These are phyloP conservation scores for Patella ulyssiponensis DNA, from an alignment of 2,888 invertebrate species.

Conservation along the genomic window DNA sequence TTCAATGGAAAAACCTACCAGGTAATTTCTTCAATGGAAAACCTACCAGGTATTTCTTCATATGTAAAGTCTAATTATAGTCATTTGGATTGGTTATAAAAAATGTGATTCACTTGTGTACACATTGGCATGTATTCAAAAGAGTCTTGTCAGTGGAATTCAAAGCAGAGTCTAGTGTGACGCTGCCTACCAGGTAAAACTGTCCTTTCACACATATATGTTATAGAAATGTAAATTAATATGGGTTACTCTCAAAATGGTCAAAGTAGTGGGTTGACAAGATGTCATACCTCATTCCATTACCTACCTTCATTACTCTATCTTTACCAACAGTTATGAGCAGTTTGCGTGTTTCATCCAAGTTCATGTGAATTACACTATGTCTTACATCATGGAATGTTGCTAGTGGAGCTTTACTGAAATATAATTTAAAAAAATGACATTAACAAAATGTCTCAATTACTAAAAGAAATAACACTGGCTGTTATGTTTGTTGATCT, in stretches of 20 bases:
- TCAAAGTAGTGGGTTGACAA: neutral
- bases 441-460: too few relatives aligned
- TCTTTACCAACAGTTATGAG: constrained; percentile 95
- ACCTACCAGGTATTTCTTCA: too few relatives aligned
- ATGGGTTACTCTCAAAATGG: neutral
- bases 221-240: neutral
- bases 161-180: neutral
- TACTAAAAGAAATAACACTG: too few relatives aligned
- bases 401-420: constrained; percentile 91
- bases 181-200: neutral
- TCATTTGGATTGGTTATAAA: too few relatives aligned
- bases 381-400: constrained; percentile 97
- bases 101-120: too few relatives aligned
- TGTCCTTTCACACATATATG: neutral
- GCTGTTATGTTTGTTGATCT: too few relatives aligned
- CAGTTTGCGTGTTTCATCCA: constrained; percentile 89
- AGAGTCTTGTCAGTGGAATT: neutral
- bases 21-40: too few relatives aligned
- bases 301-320: constrained; percentile 85
- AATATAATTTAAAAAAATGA: constrained; percentile 54
- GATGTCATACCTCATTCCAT: neutral
- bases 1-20: too few relatives aligned
- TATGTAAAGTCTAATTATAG: too few relatives aligned
- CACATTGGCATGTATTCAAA: too few relatives aligned
- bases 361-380: constrained; percentile 87